Base-by-base conservation (phyloP, 2,888 invertebrate species). In the Dioctria linearis region DNA sequence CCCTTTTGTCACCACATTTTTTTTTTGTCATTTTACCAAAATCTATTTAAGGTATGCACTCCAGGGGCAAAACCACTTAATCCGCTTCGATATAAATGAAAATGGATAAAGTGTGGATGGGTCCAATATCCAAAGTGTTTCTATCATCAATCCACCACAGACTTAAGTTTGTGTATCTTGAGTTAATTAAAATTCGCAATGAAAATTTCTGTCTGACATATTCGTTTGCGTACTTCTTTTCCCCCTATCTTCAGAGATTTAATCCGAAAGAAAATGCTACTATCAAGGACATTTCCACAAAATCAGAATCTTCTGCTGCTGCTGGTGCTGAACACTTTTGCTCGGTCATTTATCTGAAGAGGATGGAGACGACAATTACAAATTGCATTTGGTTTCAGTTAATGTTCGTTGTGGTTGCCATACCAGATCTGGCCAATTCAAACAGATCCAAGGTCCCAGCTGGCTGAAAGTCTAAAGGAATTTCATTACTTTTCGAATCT, bases 301-400 rank as follows among this genome's bases (percentile, higher is more conserved):
- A 78, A 66, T 54, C 13, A 13, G 61, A 49, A 63, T 76, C 63
- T 76, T 49, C 78, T 66, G 49, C 25, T 25, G 25, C 25, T 25
- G 25, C 1, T 25, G 25, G 0, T 25, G 25, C 42, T 37, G 39
- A 66, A 54, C 25, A 51, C 65, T 78, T 25, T 78, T 42, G 49
- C 57, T 49, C 51, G 78, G 65, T 66, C 65, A 78, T 78, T 78
- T 66, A 78, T 78, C 49, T 66, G 11, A n/a, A 37, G 54, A 78
- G 66, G 54, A 66, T 78, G 78, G 78, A 78, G 78, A 78, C 78
- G 78, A 78, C 78, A 78, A 78, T 78, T 78, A 78, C 78, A 78
- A 78, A 78, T 78, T 78, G 78, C 78, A 42, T 39, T 78, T 66
- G 78, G 42, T 54, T 25, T 78, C 6, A 66, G 66, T 54, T 66